Evolutionary conservation across 2,113 vertebrate species (phyloP).

Genomic region (Corythoichthys intestinalis): DNA sequence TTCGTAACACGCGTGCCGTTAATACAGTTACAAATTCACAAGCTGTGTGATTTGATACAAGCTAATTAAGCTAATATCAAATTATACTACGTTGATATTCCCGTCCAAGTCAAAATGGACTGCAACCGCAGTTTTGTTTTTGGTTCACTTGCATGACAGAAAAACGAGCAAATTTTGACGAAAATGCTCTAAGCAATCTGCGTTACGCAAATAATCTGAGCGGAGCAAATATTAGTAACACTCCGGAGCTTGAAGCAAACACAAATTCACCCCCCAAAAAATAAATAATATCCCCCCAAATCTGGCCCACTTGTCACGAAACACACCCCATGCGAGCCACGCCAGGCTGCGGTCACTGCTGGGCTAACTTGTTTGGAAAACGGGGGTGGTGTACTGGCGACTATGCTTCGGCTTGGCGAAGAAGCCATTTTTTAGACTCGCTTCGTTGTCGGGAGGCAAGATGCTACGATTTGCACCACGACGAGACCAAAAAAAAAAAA

Average conservation of each 20-base stretch:
- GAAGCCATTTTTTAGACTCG: conserved; percentile 66
- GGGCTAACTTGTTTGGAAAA: conserved; percentile 41
- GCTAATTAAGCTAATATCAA: conserved; percentile 1
- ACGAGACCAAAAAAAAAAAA: conserved; percentile 25
- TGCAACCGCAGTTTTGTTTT: conserved; percentile 5
- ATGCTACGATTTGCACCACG: conserved; percentile 32
- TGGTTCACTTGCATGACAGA: conserved; percentile 14
- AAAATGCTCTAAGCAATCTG: background rate
- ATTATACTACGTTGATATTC: background rate
- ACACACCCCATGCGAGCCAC: conserved; percentile 34
- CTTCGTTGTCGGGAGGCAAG: conserved; percentile 47
- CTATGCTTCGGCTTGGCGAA: conserved; percentile 32
- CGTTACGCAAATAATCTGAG: conserved; percentile 14
- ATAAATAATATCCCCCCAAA: background rate
- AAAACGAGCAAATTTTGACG: background rate
- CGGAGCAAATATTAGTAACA: background rate
- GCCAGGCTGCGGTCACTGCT: conserved; percentile 35
- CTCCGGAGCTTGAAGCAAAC: background rate
- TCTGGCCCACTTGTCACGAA: background rate
- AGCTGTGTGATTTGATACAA: background rate
- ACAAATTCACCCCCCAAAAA: background rate
- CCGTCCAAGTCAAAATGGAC: background rate
- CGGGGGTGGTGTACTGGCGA: conserved; percentile 47
- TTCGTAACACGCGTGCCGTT: background rate
- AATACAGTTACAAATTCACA: background rate